Evolutionary conservation across 2,113 vertebrate species (phyloP).

Genomic region (Heterotilapia buettikoferi): DNA sequence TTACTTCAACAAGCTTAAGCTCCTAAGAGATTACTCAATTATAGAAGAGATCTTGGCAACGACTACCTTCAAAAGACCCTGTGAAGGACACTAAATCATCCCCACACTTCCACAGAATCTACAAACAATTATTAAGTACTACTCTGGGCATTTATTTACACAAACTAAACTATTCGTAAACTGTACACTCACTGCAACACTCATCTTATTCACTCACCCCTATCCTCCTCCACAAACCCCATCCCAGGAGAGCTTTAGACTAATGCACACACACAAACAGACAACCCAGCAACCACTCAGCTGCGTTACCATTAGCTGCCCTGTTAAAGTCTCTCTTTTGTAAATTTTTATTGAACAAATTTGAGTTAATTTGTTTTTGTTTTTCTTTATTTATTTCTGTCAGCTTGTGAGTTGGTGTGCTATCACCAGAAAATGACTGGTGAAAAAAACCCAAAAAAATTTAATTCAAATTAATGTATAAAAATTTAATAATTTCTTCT

Average conservation of each 20-base stretch:
- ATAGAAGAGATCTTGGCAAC: not conserved
- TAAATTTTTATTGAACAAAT: not conserved
- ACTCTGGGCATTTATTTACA: not conserved
- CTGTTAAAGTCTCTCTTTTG: not conserved
- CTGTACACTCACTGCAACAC: not conserved
- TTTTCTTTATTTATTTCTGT: not conserved
- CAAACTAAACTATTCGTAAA: not conserved
- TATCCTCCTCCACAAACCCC: constrained; percentile 21
- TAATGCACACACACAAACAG: not conserved
- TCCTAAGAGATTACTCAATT: not conserved
- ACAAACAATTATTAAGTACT: not conserved
- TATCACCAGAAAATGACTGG: not conserved
- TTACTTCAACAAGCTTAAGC: not conserved
- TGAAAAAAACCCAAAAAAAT: not conserved
- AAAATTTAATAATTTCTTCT: not conserved
- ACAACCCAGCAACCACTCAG: not conserved
- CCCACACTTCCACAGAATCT: not conserved
- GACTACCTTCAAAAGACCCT: not conserved
- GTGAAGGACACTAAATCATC: not conserved
- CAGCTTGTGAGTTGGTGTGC: not conserved
- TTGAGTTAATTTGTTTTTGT: not conserved
- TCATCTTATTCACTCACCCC: constrained; percentile 15
- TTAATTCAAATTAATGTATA: not conserved
- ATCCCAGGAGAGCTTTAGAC: constrained; percentile 23
- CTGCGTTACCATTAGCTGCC: not conserved